A percentile compares a stretch with the other conserved stretches of the same genome.
These are phyloP conservation scores for Misgurnus anguillicaudatus DNA, from an alignment of 2,113 vertebrate genomes.

Conservation along the genomic window DNA sequence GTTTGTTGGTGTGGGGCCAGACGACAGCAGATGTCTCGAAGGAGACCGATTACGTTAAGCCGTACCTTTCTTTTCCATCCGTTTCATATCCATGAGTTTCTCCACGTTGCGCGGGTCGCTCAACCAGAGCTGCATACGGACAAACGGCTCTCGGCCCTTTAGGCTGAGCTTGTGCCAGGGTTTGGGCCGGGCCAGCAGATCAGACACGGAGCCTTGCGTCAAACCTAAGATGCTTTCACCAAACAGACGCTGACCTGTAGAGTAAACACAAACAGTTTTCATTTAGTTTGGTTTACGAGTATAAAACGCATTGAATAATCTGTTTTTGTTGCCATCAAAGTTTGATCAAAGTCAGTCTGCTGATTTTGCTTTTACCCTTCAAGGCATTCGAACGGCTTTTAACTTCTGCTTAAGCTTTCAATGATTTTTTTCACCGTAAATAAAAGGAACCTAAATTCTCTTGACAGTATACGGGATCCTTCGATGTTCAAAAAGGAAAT, in stretches of 20 bases:
- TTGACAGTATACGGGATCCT: background rate
- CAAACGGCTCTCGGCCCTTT: slow-evolving; percentile 89
- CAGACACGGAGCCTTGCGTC: slow-evolving; percentile 90
- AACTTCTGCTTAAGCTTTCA: slow-evolving; percentile 32
- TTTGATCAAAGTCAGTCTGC: slow-evolving; percentile 23
- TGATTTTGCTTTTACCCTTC: slow-evolving; percentile 35
- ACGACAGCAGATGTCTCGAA: slow-evolving; percentile 1
- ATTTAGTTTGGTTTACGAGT: background rate
- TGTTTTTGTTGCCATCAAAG: slow-evolving; percentile 28
- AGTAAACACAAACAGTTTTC: slow-evolving; percentile 11
- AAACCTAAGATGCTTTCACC: slow-evolving; percentile 90
- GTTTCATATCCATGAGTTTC: slow-evolving; percentile 91
- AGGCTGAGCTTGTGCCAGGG: slow-evolving; percentile 93
- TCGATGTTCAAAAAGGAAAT: slow-evolving; percentile 27
- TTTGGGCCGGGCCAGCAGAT: slow-evolving; percentile 89
- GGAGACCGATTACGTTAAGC: background rate
- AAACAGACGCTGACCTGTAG: slow-evolving; percentile 86
- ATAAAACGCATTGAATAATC: background rate
- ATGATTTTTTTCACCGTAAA: background rate
- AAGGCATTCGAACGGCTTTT: slow-evolving; percentile 26
- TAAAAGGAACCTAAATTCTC: slow-evolving; percentile 33
- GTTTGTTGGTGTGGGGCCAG: background rate
- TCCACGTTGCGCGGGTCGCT: slow-evolving; percentile 88
- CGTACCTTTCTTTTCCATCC: slow-evolving; percentile 91
- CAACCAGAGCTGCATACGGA: slow-evolving; percentile 92